These are phyloP conservation scores for Onychomys leucogaster DNA, from an alignment of 2,797 vertebrate genomes.

Conservation along the genomic window DNA sequence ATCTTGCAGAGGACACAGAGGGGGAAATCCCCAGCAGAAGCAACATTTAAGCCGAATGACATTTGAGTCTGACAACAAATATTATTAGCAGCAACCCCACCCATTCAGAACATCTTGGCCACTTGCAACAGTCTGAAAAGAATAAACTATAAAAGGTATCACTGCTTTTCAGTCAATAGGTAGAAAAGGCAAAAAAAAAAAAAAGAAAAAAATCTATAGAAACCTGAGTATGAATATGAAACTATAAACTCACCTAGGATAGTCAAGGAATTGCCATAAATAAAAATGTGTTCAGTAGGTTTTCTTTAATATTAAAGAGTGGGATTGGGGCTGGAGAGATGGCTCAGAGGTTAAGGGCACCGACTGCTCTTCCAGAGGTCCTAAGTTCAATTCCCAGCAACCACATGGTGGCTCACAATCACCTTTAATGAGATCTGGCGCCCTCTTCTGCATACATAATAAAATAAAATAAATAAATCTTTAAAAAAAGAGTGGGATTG, in stretches of 20 bases:
- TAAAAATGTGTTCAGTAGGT: not conserved
- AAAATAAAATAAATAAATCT: too few relatives aligned
- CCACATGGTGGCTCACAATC: too few relatives aligned
- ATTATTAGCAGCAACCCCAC: not conserved
- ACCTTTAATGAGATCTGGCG: too few relatives aligned
- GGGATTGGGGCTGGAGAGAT: too few relatives aligned
- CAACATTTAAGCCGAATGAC: constrained; percentile 12
- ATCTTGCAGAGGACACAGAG: not conserved
- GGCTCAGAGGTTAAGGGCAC: too few relatives aligned
- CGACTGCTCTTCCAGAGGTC: too few relatives aligned
- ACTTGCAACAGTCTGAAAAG: not conserved
- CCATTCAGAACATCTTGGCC: not conserved
- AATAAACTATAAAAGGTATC: not conserved
- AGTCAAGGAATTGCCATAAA: not conserved
- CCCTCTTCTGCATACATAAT: too few relatives aligned
- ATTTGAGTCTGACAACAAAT: not conserved
- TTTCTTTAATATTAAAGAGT: constrained; percentile 43
- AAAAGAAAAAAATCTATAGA: not conserved
- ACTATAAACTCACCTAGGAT: not conserved
- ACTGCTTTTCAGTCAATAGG: not conserved
- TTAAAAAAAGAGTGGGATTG: constrained; percentile 7
- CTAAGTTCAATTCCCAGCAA: too few relatives aligned
- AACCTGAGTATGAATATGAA: not conserved
- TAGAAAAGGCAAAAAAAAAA: not conserved
- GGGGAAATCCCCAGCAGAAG: not conserved